A percentile compares a stretch with the other conserved stretches of the same genome.
These are phyloP conservation scores for Caenorhabditis briggsae DNA, from an alignment of 1,140 invertebrate species.

Conservation along the genomic window DNA sequence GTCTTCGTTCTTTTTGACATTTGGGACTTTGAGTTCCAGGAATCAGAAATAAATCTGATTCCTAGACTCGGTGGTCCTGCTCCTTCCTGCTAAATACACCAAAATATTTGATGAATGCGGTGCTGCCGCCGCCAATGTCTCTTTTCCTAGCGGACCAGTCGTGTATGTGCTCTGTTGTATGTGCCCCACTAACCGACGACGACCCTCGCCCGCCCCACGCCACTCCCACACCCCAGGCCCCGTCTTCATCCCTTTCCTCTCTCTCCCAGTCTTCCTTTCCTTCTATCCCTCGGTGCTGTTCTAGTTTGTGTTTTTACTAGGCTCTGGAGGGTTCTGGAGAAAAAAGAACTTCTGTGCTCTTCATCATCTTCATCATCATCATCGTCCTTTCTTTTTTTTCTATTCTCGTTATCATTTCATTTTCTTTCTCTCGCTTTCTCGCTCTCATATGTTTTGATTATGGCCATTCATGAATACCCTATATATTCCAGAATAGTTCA, in stretches of 20 bases:
- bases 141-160: slow-evolving; percentile 51
- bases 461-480: neutral
- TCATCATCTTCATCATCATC: slow-evolving; percentile 11
- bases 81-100: slow-evolving; percentile 50
- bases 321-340: slow-evolving; percentile 48
- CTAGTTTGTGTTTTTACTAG: slow-evolving; percentile 55
- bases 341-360: slow-evolving; percentile 50
- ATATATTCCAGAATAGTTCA: slow-evolving; percentile 29
- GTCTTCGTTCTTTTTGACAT: neutral
- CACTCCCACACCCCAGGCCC: slow-evolving; percentile 51
- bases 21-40: neutral
- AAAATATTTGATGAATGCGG: slow-evolving; percentile 56
- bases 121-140: slow-evolving; percentile 51
- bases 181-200: slow-evolving; percentile 54
- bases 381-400: neutral
- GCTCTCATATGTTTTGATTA: neutral
- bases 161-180: slow-evolving; percentile 54
- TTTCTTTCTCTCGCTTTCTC: too few species aligned
- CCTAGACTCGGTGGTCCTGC: slow-evolving; percentile 40
- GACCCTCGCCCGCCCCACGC: slow-evolving; percentile 52
- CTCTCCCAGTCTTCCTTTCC: slow-evolving; percentile 28
- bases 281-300: slow-evolving; percentile 54
- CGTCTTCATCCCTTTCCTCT: slow-evolving; percentile 53
- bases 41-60: slow-evolving; percentile 26
- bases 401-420: neutral